Conservation (phyloP, 2,113 vertebrate genomes). For the Oxyruncus cristatus region DNA sequence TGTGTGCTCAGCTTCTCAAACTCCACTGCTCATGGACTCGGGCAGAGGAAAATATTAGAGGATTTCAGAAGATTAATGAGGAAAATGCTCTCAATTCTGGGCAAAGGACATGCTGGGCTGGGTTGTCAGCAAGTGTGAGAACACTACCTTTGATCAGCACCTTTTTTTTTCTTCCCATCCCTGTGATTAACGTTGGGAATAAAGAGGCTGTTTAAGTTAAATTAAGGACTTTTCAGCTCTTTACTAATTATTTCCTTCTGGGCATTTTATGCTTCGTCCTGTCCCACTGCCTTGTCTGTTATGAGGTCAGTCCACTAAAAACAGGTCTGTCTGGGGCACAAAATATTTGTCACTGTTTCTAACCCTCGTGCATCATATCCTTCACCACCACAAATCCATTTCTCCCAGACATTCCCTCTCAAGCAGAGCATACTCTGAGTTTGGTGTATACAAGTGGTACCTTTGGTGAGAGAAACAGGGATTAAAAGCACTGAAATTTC, state of each 20-base stretch:
- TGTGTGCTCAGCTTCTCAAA: neutral
- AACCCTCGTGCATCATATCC: neutral
- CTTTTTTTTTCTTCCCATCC: neutral
- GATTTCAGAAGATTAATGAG: neutral
- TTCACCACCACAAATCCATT: neutral
- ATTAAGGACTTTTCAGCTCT: neutral
- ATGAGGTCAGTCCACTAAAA: neutral
- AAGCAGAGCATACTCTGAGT: fast-evolving
- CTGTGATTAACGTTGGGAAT: neutral
- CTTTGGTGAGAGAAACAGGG: neutral
- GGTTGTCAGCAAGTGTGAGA: neutral
- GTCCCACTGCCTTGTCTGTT: fast-evolving
- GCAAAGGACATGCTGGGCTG: neutral
- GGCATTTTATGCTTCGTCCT: neutral
- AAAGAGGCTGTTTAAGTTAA: neutral
- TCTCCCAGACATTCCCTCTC: neutral
- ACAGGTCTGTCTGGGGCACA: neutral
- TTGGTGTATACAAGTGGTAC: neutral
- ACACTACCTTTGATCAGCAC: neutral
- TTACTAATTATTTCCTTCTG: neutral
- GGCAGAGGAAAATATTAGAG: neutral
- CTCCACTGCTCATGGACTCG: neutral
- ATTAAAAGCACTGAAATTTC: neutral
- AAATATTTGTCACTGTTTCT: neutral
- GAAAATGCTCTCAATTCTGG: neutral